phyloP scores from a whole-genome alignment of 2,888 invertebrate species.

The Sphecodes monilicornis region DNA sequence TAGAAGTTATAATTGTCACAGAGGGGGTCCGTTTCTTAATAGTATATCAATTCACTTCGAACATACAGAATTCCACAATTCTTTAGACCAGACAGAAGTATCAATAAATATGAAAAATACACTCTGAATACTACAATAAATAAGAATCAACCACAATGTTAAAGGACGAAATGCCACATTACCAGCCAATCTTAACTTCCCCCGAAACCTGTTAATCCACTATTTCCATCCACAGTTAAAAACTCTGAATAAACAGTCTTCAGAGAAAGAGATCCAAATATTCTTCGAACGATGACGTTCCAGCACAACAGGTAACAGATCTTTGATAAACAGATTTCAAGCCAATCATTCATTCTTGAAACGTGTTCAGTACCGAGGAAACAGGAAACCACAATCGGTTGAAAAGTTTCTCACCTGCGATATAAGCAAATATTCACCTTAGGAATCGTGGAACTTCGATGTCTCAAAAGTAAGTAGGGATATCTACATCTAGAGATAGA shows the following conservation, averaged over 20 bases:
- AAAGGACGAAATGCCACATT: slow-evolving; percentile 46
- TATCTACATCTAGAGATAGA: slow-evolving; percentile 38
- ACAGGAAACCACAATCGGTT: slow-evolving; percentile 60
- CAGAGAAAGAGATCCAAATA: slow-evolving; percentile 46
- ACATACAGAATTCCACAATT: slow-evolving; percentile 29
- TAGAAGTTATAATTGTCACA: slow-evolving; percentile 27
- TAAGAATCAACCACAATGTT: slow-evolving; percentile 51
- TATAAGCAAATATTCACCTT: slow-evolving; percentile 46
- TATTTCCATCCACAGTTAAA: slow-evolving; percentile 34
- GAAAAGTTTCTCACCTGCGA: slow-evolving; percentile 72
- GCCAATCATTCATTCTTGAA: slow-evolving; percentile 49
- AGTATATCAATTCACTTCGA: slow-evolving; percentile 31
- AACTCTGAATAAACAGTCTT: slow-evolving; percentile 31
- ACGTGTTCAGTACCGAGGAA: slow-evolving; percentile 48
- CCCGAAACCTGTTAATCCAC: slow-evolving; percentile 48
- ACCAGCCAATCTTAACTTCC: slow-evolving; percentile 32
- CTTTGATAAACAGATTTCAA: slow-evolving; percentile 40
- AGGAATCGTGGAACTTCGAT: slow-evolving; percentile 41
- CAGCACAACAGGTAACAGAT: slow-evolving; percentile 34
- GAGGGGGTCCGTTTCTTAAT: slow-evolving; percentile 19
- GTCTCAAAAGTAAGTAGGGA: slow-evolving; percentile 52
- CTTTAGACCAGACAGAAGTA: slow-evolving; percentile 32
- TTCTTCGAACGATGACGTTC: slow-evolving; percentile 31
- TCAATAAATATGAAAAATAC: slow-evolving; percentile 41
- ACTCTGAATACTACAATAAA: slow-evolving; percentile 43